phyloP scores from a whole-genome alignment of 2,113 vertebrate species.

The Dipodomys stephensi region DNA sequence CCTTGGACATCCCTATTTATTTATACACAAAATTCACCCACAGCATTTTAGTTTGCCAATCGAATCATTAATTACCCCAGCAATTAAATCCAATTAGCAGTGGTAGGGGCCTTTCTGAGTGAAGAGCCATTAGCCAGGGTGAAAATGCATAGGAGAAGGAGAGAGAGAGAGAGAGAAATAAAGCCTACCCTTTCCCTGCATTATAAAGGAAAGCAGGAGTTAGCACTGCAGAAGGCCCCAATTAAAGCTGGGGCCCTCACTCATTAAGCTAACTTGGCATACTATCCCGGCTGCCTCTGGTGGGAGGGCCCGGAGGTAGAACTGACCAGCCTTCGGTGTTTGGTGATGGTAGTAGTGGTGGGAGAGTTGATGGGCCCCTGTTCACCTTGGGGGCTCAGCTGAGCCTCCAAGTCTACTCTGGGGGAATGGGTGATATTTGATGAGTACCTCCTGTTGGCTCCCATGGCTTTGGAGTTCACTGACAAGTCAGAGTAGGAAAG shows the following conservation, averaged over 20 bases:
- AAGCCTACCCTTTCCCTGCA: slow-evolving; percentile 61
- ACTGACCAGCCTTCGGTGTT: background rate
- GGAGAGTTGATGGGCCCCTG: background rate
- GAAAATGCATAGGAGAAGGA: slow-evolving; percentile 57
- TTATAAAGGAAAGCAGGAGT: slow-evolving; percentile 69
- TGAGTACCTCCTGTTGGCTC: background rate
- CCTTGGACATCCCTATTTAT: slow-evolving; percentile 67
- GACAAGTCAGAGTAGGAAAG: background rate
- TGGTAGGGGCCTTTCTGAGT: slow-evolving; percentile 71
- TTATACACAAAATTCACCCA: slow-evolving; percentile 67
- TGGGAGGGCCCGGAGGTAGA: background rate
- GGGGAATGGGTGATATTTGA: background rate
- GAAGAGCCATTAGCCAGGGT: slow-evolving; percentile 72
- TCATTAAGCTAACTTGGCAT: slow-evolving; percentile 76
- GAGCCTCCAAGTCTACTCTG: background rate
- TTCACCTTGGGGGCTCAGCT: background rate
- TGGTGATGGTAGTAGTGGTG: background rate
- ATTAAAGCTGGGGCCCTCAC: slow-evolving; percentile 61
- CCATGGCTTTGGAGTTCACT: background rate
- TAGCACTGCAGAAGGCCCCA: slow-evolving; percentile 33
- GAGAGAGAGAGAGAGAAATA: background rate
- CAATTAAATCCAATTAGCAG: slow-evolving; percentile 80
- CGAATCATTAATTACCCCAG: slow-evolving; percentile 78
- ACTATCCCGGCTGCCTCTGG: slow-evolving; percentile 63
- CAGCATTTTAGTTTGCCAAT: slow-evolving; percentile 75